Evolutionary conservation across 1,140 invertebrate genomes (phyloP), one percentile per base, ranked within the genome.

Genomic region (Hestina assimilis): DNA sequence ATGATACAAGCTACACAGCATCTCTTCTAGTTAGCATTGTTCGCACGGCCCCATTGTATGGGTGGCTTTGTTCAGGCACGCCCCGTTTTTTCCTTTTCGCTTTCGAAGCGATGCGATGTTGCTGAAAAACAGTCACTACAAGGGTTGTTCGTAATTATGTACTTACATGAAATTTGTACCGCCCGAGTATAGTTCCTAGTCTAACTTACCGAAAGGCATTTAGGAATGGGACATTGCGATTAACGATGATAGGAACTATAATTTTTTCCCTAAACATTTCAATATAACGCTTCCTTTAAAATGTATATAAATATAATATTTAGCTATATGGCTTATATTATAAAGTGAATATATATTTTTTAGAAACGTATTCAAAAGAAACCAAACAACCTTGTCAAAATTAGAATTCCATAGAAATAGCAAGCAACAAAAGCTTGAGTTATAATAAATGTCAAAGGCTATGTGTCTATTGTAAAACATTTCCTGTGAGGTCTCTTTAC

Each of bases 11-110:
- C 73, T 62, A 60, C 64, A 73, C 53, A 73, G 72, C 63, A 66
- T 74, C 72, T 79, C 74, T 81, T 79, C 75, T 82, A 83, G 82
- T 79, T 83, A 79, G 82, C 75, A 83, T 83, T 86, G 80, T 86
- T 83, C 78, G 65, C 68, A 61, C 62, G 66, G 64, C 72, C 61
- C 69, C 66, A 83, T 86, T 86, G 83, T 87, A 64, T 48, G 47
- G 53, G 31, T 51, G 59, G 70, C 83, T 79, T 87, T 87, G 83
- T 87, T 82, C 69, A 58, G 76, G 75, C 79, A 87, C 81, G 83
- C 78, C 69, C 79, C 73, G 76, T 75, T 86, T 86, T 73, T 87
- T 82, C 78, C 74, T 83, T 79, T 82, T 73, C 74, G 66, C 69
- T 74, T 72, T 71, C 72, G 70, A 68, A 77, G 72, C 77, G 64